Conservation (phyloP, 2,113 vertebrate species). For the Rallus limicola region DNA sequence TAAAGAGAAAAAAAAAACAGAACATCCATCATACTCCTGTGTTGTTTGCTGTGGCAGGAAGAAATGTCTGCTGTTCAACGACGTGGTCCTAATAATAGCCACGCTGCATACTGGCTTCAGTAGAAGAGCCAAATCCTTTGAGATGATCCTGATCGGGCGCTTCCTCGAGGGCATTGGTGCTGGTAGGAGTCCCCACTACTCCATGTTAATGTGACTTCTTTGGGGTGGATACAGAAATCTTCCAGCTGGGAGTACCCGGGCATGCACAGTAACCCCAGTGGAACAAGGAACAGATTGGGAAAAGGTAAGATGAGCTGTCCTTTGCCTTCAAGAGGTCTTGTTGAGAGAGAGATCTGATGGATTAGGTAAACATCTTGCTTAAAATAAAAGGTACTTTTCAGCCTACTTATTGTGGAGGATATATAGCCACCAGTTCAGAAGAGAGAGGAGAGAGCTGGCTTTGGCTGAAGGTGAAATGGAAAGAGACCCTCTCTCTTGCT, state of each 20-base stretch:
- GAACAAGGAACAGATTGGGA: background rate
- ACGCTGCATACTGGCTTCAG: slow-evolving; percentile 33
- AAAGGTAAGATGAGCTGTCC: background rate
- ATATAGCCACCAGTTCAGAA: background rate
- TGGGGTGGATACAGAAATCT: background rate
- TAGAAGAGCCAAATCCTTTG: slow-evolving; percentile 42
- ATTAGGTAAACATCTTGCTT: background rate
- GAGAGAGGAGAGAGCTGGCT: background rate
- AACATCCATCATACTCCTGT: accelerated
- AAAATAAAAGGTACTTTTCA: background rate
- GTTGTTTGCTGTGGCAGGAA: slow-evolving; percentile 41
- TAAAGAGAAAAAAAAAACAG: background rate
- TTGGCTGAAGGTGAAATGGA: background rate
- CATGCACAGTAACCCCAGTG: background rate
- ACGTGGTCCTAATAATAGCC: slow-evolving; percentile 11
- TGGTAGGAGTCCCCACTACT: slow-evolving; percentile 46
- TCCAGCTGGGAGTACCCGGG: background rate
- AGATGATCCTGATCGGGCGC: slow-evolving; percentile 67
- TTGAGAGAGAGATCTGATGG: background rate
- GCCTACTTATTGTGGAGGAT: background rate
- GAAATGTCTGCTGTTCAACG: slow-evolving; percentile 22
- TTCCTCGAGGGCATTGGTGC: slow-evolving; percentile 55
- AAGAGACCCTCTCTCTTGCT: background rate
- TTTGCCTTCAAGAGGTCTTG: background rate
- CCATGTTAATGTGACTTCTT: background rate